phyloP scores from a whole-genome alignment of 2,888 invertebrate genomes.

The Ectemnius cavifrons region DNA sequence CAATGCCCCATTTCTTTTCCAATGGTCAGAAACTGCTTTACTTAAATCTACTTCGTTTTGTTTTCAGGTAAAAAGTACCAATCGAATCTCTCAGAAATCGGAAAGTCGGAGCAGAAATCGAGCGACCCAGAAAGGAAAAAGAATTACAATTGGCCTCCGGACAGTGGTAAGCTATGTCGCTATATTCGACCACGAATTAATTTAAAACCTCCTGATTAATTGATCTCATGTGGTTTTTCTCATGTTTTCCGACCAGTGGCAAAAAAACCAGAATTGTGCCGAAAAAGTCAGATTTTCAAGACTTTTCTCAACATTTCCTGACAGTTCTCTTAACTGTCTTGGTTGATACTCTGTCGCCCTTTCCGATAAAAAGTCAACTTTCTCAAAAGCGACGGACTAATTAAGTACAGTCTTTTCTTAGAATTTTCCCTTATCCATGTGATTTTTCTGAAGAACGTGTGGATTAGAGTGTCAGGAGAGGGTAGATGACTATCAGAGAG shows the following conservation, averaged over 20 bases:
- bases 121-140: slow-evolving; percentile 70
- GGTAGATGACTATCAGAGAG: too few relatives aligned
- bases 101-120: slow-evolving; percentile 77
- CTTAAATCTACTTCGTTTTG: slow-evolving; percentile 29
- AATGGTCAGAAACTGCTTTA: neutral
- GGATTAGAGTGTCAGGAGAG: too few relatives aligned
- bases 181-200: slow-evolving; percentile 35
- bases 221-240: too few relatives aligned
- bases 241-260: too few relatives aligned
- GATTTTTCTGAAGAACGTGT: neutral
- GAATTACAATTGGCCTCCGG: slow-evolving; percentile 71
- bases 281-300: too few relatives aligned
- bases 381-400: neutral
- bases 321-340: neutral
- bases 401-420: neutral
- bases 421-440: neutral
- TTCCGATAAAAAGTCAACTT: neutral
- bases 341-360: neutral
- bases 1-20: neutral
- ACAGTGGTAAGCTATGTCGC: slow-evolving; percentile 65
- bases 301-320: slow-evolving; percentile 9
- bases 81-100: slow-evolving; percentile 77
- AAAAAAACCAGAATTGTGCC: neutral
- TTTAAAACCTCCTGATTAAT: slow-evolving; percentile 19
- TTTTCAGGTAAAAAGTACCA: slow-evolving; percentile 73